Conservation (phyloP, 2,113 vertebrate genomes). For the Ageneiosus marmoratus region DNA sequence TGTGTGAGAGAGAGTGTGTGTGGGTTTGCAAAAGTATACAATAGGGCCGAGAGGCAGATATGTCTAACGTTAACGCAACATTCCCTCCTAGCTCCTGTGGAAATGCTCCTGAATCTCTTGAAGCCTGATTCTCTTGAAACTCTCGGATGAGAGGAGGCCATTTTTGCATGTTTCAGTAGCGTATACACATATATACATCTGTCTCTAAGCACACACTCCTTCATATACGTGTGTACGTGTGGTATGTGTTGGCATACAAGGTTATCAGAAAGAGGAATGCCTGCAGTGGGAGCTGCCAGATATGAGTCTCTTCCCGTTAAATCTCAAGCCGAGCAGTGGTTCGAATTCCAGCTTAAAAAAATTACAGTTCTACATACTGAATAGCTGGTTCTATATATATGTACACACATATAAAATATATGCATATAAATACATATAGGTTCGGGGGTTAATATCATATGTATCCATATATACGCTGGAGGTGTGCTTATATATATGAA, state of each 20-base stretch:
- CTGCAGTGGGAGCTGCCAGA: slow-evolving; percentile 87
- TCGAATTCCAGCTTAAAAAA: slow-evolving; percentile 93
- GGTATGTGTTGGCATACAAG: slow-evolving; percentile 70
- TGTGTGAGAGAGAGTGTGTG: too few species aligned
- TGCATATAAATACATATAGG: slow-evolving; percentile 80
- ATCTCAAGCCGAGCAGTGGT: slow-evolving; percentile 85
- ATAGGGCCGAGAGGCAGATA: slow-evolving; percentile 64
- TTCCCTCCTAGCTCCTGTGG: slow-evolving; percentile 69
- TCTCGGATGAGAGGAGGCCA: slow-evolving; percentile 69
- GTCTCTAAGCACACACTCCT: slow-evolving; percentile 60
- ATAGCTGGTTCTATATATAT: slow-evolving; percentile 84
- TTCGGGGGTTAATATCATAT: slow-evolving; percentile 75
- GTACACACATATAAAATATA: slow-evolving; percentile 81
- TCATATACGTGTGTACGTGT: slow-evolving; percentile 26
- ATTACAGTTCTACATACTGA: slow-evolving; percentile 94
- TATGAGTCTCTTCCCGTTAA: slow-evolving; percentile 77
- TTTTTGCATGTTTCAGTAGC: slow-evolving; percentile 73
- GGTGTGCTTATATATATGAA: slow-evolving; percentile 72
- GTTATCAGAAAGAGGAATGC: slow-evolving; percentile 83
- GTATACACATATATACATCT: slow-evolving; percentile 71
- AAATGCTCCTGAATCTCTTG: slow-evolving; percentile 72
- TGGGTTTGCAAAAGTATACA: slow-evolving; percentile 57
- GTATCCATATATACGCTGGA: slow-evolving; percentile 74
- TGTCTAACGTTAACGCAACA: slow-evolving; percentile 71
- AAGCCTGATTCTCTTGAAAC: slow-evolving; percentile 64